A percentile compares a stretch with the other conserved stretches of the same genome.
These are phyloP conservation scores for Oenanthe oenanthe DNA, from an alignment of 2,113 vertebrate genomes.

Conservation along the genomic window DNA sequence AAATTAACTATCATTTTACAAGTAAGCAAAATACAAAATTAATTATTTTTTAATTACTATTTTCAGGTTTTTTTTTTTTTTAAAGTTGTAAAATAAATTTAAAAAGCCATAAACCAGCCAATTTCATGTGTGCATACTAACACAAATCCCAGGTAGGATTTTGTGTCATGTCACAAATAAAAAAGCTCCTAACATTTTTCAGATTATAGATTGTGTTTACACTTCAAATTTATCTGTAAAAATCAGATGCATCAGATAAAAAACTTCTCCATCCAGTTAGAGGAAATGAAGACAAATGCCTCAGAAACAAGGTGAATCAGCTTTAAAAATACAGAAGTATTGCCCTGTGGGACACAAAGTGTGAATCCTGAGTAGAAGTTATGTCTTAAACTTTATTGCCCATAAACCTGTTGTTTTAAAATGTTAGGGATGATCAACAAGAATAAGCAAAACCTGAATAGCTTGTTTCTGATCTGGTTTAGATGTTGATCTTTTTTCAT, in stretches of 20 bases:
- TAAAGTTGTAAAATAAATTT: not conserved
- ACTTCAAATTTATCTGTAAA: not conserved
- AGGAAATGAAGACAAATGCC: not conserved
- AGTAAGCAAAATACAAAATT: not conserved
- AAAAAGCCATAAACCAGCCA: not conserved
- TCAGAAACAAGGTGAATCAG: not conserved
- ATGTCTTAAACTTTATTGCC: not conserved
- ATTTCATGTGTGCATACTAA: not conserved
- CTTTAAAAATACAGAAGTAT: not conserved
- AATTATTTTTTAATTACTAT: not conserved
- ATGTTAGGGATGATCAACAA: not conserved
- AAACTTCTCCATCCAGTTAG: not conserved
- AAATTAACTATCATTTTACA: not conserved
- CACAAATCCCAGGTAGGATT: not conserved
- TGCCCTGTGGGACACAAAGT: not conserved
- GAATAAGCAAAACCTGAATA: not conserved
- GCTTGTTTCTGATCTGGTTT: not conserved
- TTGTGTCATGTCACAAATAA: not conserved
- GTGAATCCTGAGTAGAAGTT: not conserved
- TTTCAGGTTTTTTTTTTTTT: not conserved
- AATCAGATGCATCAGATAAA: not conserved
- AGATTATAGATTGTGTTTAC: not conserved
- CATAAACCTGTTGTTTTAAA: not conserved
- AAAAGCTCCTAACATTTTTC: not conserved
- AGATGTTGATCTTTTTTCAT: not conserved